phyloP scores from a whole-genome alignment of 2,888 invertebrate species.

The Lycocerus yunnanus region DNA sequence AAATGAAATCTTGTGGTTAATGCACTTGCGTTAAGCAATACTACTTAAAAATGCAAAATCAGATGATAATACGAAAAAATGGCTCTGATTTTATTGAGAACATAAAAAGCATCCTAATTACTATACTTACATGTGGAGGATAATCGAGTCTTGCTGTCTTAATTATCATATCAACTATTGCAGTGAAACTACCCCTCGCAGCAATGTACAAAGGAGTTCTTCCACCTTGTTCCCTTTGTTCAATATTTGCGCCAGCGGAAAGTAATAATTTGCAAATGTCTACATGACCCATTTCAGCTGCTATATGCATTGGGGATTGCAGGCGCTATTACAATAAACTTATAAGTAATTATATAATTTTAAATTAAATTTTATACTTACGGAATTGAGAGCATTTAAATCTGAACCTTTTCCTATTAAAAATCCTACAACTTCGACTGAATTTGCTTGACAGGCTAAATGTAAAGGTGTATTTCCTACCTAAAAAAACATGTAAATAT shows the following conservation, averaged over 20 bases:
- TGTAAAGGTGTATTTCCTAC: constrained; percentile 75
- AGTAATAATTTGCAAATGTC: constrained; percentile 67
- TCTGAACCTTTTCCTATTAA: constrained; percentile 73
- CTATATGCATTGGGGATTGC: constrained; percentile 80
- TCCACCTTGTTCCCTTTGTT: constrained; percentile 66
- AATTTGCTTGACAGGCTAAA: constrained; percentile 74
- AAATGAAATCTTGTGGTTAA: constrained; percentile 17
- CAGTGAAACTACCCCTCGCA: constrained; percentile 80
- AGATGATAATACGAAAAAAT: neutral
- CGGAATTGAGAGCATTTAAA: constrained; percentile 73
- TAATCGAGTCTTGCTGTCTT: constrained; percentile 73
- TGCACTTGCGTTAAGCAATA: constrained; percentile 18
- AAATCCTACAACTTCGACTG: constrained; percentile 69
- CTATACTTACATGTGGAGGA: constrained; percentile 60
- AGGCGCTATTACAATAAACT: constrained; percentile 59
- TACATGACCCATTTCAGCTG: constrained; percentile 71
- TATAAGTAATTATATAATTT: neutral
- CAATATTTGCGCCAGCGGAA: constrained; percentile 69
- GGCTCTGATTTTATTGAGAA: neutral
- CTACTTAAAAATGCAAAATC: constrained; percentile 26
- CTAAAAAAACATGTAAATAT: constrained; percentile 50
- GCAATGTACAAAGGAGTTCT: constrained; percentile 77
- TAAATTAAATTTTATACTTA: constrained; percentile 51
- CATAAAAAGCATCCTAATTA: constrained; percentile 4
- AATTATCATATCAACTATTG: constrained; percentile 82